Conservation (phyloP, 2,797 vertebrate genomes). For the Coluber constrictor region DNA sequence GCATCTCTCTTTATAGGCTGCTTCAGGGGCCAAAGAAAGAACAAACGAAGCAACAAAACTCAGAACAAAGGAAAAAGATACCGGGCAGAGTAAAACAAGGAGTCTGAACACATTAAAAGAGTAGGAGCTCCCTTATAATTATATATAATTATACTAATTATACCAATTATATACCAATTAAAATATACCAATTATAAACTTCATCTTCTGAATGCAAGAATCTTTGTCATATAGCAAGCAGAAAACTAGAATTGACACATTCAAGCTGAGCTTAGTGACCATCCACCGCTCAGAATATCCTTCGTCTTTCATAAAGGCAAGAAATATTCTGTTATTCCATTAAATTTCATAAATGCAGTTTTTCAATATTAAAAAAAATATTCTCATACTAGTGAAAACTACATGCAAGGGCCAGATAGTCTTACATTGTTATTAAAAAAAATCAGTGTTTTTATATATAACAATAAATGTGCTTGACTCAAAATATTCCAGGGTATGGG, state of each 20-base stretch:
- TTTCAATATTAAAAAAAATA: neutral
- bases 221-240: neutral
- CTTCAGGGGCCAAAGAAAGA: neutral
- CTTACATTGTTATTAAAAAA: neutral
- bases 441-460: neutral
- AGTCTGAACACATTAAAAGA: neutral
- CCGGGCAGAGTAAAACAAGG: neutral
- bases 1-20: neutral
- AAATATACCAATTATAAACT: neutral
- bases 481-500: no score
- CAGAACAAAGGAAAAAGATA: neutral
- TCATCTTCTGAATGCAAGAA: neutral
- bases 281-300: neutral
- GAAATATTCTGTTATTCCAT: neutral
- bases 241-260: neutral
- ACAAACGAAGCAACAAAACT: neutral
- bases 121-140: neutral
- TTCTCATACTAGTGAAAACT: neutral
- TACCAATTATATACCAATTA: no score
- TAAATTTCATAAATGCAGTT: neutral
- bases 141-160: no score
- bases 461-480: neutral
- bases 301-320: neutral
- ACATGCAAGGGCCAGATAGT: neutral
- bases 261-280: neutral